These are phyloP conservation scores for Nannobrachium achirus DNA, from an alignment of 2,113 vertebrate genomes.

Conservation along the genomic window DNA sequence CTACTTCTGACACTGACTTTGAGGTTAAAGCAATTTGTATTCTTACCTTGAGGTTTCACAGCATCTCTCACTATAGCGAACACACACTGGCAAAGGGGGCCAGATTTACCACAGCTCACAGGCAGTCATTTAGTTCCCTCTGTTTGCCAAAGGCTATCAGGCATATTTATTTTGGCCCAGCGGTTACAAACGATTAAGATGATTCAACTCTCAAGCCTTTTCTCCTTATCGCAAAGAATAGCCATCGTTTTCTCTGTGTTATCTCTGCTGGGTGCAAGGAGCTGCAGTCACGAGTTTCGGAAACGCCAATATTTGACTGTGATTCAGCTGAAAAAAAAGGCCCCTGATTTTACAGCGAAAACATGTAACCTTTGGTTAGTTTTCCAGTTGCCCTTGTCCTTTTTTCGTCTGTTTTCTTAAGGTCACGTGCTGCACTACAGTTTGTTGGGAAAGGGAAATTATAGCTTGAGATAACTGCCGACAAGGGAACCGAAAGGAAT, in stretches of 20 bases:
- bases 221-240: conserved; percentile 5
- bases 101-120: no score
- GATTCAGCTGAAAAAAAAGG: conserved; percentile 21
- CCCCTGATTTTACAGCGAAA: conserved; percentile 10
- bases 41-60: no score
- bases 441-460: conserved; percentile 28
- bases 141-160: neutral
- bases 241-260: neutral
- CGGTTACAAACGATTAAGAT: neutral
- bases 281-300: conserved; percentile 17
- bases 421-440: neutral
- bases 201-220: neutral
- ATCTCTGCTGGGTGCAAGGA: conserved; percentile 17
- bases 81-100: no score
- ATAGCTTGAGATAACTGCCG: conserved; percentile 11
- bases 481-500: neutral
- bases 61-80: no score
- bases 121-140: neutral
- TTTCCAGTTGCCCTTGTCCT: conserved; percentile 17
- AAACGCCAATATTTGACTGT: conserved; percentile 54
- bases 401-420: conserved; percentile 22
- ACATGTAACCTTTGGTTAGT: conserved; percentile 4
- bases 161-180: neutral
- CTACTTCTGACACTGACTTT: no score
- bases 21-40: no score